Conservation (phyloP, 2,888 invertebrate species). For the Heliconius erato region DNA sequence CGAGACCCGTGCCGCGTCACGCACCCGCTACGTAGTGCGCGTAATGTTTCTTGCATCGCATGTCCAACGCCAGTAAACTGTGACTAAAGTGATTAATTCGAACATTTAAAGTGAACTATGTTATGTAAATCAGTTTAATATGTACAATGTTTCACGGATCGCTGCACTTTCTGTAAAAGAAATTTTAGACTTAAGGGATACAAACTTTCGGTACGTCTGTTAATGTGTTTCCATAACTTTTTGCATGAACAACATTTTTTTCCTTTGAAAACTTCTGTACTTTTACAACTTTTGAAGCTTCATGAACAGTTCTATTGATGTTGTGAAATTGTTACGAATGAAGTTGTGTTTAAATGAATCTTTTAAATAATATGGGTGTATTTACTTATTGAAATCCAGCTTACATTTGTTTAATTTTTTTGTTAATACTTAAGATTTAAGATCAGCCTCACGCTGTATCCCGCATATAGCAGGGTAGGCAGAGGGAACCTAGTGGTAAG, state of each 20-base stretch:
- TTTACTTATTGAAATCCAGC: no score
- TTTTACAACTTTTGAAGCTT: constrained; percentile 16
- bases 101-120: constrained; percentile 76
- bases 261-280: constrained; percentile 15
- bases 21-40: constrained; percentile 60
- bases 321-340: background rate
- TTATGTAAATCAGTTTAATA: constrained; percentile 59
- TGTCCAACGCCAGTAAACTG: constrained; percentile 70
- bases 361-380: no score
- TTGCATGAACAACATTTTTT: constrained; percentile 9
- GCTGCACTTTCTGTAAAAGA: constrained; percentile 67
- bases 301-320: constrained; percentile 19
- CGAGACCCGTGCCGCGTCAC: constrained; percentile 53
- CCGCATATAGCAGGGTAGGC: no score
- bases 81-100: constrained; percentile 77
- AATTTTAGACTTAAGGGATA: constrained; percentile 62
- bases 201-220: constrained; percentile 65
- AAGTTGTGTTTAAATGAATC: background rate
- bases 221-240: constrained; percentile 54
- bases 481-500: no score
- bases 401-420: no score
- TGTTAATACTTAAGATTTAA: no score
- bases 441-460: no score
- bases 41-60: constrained; percentile 75
- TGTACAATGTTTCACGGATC: constrained; percentile 60